phyloP scores from a whole-genome alignment of 1,140 invertebrate genomes.

The Hylyphantes graminicola region DNA sequence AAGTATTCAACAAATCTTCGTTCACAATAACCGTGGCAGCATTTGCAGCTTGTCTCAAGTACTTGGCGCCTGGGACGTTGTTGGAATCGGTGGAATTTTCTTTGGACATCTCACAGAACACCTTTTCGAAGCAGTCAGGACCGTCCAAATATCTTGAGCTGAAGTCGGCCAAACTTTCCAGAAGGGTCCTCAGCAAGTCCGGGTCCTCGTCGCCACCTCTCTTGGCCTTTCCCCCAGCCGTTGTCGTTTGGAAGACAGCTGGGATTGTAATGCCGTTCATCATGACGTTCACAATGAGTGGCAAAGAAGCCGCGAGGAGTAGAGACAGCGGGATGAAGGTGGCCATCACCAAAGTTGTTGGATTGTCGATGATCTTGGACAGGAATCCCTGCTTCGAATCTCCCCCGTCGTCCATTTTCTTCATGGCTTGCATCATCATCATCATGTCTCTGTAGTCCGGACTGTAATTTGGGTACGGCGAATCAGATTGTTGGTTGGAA shows the following conservation, averaged over 20 bases:
- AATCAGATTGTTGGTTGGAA: background rate
- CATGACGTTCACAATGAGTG: constrained; percentile 45
- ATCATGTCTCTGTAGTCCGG: constrained; percentile 33
- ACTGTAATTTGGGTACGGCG: background rate
- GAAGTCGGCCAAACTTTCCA: constrained; percentile 35
- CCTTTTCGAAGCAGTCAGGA: constrained; percentile 27
- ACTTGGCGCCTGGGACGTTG: constrained; percentile 14
- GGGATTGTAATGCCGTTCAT: constrained; percentile 46
- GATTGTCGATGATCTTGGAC: constrained; percentile 43
- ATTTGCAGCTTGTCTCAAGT: constrained; percentile 16
- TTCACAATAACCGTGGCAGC: constrained; percentile 30
- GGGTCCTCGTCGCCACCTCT: background rate
- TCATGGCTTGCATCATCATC: constrained; percentile 53
- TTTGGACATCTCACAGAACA: constrained; percentile 43
- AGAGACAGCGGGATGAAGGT: constrained; percentile 50
- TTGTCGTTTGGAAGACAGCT: background rate
- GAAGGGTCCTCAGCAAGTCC: constrained; percentile 3
- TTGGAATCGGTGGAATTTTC: background rate
- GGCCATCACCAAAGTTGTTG: constrained; percentile 42
- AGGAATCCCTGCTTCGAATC: constrained; percentile 19
- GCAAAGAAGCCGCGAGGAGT: constrained; percentile 30
- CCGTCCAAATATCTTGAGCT: constrained; percentile 27
- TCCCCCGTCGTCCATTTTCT: constrained; percentile 33
- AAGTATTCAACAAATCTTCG: constrained; percentile 21
- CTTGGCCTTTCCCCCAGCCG: background rate